A percentile compares a stretch with the other conserved stretches of the same genome.
These are phyloP conservation scores for Anisognathus igniventris DNA, from an alignment of 2,797 vertebrate genomes.

Conservation along the genomic window DNA sequence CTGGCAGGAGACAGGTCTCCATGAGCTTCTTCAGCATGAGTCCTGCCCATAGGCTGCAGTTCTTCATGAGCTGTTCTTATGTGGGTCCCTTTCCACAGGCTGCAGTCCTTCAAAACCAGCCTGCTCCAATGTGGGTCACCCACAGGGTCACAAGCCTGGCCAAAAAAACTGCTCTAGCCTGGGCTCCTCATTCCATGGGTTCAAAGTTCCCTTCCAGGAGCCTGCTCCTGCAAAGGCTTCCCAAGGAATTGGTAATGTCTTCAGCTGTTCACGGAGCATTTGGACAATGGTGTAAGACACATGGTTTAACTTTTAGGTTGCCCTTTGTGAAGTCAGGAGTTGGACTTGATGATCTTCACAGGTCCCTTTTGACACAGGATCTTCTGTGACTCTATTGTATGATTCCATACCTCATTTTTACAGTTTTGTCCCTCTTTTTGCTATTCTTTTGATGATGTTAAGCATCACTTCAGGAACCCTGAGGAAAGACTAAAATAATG, in stretches of 20 bases:
- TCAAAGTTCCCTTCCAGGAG: neutral
- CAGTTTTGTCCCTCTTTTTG: neutral
- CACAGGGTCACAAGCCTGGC: neutral
- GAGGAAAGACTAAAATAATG: slow-evolving; percentile 51
- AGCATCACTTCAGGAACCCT: neutral
- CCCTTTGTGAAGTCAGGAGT: neutral
- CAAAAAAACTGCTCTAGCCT: neutral
- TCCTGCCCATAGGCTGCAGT: neutral
- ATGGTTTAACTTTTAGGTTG: neutral
- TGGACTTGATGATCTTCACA: rapidly evolving
- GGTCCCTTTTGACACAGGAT: neutral
- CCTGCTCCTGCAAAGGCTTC: neutral
- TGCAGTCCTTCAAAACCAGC: neutral
- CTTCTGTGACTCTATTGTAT: neutral
- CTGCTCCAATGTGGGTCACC: neutral
- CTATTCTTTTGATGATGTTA: neutral
- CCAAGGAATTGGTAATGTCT: neutral
- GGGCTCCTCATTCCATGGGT: rapidly evolving
- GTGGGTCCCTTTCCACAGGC: neutral
- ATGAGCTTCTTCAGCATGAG: neutral
- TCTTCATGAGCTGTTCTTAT: neutral
- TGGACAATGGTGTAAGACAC: neutral
- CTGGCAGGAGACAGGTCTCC: neutral
- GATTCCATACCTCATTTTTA: neutral
- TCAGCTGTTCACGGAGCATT: neutral